Percentiles rank a stretch among this genome's conserved stretches.
These are phyloP conservation scores for Oncopodura yosiiana DNA, from an alignment of 1,140 invertebrate genomes.

Conservation along the genomic window DNA sequence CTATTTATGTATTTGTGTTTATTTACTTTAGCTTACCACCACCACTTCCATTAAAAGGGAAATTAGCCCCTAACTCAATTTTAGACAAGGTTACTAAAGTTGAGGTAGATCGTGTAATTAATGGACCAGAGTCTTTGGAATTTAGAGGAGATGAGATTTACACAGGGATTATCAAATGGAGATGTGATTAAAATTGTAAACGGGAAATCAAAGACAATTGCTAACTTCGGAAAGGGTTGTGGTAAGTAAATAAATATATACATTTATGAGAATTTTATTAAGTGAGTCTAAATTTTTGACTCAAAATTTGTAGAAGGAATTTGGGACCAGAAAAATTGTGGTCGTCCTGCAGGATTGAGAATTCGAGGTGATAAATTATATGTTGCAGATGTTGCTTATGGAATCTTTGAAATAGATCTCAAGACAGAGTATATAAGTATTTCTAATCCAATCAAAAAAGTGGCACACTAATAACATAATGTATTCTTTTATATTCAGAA, in stretches of 20 bases:
- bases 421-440: no score
- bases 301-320: conserved; percentile 37
- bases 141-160: conserved; percentile 59
- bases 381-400: conserved; percentile 44
- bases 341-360: conserved; percentile 44
- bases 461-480: no score
- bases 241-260: conserved; percentile 46
- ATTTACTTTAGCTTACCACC: conserved; percentile 47
- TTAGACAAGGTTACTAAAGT: conserved; percentile 51
- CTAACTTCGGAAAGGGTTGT: conserved; percentile 64
- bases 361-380: conserved; percentile 43
- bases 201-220: conserved; percentile 50
- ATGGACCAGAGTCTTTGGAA: conserved; percentile 61
- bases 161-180: conserved; percentile 53
- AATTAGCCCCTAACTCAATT: conserved; percentile 49
- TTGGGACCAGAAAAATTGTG: conserved; percentile 41
- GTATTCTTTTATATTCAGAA: no score
- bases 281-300: background rate
- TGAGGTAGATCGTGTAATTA: conserved; percentile 51
- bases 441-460: no score
- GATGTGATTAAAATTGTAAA: conserved; percentile 56
- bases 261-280: no score
- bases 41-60: conserved; percentile 45
- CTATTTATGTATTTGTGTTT: no score
- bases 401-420: conserved; percentile 43